Evolutionary conservation across 2,888 invertebrate genomes (phyloP).

Genomic region (Julus scanicus): DNA sequence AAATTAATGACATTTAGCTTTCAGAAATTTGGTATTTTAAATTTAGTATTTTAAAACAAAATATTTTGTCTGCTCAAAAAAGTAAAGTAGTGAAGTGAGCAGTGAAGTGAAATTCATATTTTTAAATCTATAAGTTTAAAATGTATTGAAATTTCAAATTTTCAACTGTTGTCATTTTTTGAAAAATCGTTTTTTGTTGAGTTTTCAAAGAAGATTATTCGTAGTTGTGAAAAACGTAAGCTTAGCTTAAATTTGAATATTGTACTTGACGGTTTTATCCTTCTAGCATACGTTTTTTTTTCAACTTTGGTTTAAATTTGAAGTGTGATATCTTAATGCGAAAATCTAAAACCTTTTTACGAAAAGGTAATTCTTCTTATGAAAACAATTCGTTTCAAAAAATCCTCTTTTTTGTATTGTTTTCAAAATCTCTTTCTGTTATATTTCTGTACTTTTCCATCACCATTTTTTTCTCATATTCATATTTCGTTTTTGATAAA

Average conservation of each 20-base stretch:
- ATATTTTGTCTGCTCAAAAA: too few relatives aligned
- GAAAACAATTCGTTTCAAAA: background rate
- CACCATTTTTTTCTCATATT: background rate
- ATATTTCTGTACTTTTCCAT: background rate
- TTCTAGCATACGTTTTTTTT: background rate
- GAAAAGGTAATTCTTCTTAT: background rate
- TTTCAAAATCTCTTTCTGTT: background rate
- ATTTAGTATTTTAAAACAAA: too few relatives aligned
- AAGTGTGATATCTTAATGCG: background rate
- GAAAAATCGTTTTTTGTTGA: background rate
- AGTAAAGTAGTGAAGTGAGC: too few relatives aligned
- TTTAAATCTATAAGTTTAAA: too few relatives aligned
- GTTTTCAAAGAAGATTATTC: background rate
- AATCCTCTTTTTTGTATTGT: background rate
- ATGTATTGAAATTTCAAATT: too few relatives aligned
- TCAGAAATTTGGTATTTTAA: too few relatives aligned
- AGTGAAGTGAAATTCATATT: too few relatives aligned
- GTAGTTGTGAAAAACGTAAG: background rate
- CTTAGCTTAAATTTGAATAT: background rate
- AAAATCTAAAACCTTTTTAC: background rate
- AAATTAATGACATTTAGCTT: too few relatives aligned
- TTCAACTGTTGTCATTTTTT: too few relatives aligned
- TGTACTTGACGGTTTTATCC: background rate
- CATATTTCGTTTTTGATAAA: background rate
- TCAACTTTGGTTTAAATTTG: background rate